Conservation (phyloP, 2,888 invertebrate species). For the Pristionchus exspectatus region DNA sequence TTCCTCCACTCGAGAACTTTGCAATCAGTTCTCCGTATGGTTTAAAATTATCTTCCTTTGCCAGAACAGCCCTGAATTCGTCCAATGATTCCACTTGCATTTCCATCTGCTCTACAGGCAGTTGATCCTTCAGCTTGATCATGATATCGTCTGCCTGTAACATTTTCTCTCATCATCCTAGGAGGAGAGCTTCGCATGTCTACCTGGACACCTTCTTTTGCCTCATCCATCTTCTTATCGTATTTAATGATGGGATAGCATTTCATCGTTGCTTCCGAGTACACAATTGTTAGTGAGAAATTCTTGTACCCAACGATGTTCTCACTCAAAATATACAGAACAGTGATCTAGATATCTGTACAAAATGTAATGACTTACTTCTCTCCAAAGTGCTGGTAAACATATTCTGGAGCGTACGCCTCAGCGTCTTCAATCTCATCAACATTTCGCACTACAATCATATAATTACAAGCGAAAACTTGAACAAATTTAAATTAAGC, state of each 20-base stretch:
- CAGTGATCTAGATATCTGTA: background rate
- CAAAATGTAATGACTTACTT: conserved; percentile 81
- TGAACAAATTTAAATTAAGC: background rate
- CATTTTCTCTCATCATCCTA: background rate
- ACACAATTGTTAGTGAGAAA: conserved; percentile 87
- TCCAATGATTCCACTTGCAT: conserved; percentile 58
- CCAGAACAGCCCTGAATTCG: conserved; percentile 54
- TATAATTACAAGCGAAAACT: background rate
- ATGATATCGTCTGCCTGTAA: conserved; percentile 73
- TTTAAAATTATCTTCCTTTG: conserved; percentile 84
- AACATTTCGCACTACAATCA: conserved; percentile 63
- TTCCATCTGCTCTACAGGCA: conserved; percentile 66
- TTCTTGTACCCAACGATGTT: conserved; percentile 94
- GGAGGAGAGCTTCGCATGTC: background rate
- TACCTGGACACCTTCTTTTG: conserved; percentile 66
- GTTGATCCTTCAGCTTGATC: conserved; percentile 61
- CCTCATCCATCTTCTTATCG: conserved; percentile 84
- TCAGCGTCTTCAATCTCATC: conserved; percentile 61
- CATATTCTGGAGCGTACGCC: conserved; percentile 86
- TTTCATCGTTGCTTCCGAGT: conserved; percentile 88
- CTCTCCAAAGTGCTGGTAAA: conserved; percentile 94
- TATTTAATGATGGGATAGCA: conserved; percentile 88
- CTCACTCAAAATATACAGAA: conserved; percentile 83
- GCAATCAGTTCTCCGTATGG: conserved; percentile 87
- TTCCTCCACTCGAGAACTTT: conserved; percentile 64